Evolutionary conservation across 2,113 vertebrate species (phyloP).

Genomic region (Chamaetylas fuelleborni): DNA sequence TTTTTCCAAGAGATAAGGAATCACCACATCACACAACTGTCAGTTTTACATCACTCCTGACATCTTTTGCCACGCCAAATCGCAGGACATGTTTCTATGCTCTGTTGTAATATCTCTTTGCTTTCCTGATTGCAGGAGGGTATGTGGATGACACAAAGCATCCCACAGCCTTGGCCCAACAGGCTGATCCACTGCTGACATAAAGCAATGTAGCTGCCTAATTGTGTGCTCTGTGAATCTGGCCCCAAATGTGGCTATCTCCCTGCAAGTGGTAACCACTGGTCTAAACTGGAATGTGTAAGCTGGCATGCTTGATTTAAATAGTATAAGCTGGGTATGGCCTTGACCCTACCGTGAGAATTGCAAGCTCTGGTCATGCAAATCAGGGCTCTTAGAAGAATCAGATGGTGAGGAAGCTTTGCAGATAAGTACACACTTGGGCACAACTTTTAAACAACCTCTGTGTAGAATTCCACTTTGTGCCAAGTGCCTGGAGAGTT

Average conservation of each 20-base stretch:
- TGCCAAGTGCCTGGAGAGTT: not conserved
- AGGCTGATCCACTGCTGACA: not conserved
- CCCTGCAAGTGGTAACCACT: not conserved
- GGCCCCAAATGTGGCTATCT: not conserved
- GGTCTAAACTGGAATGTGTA: not conserved
- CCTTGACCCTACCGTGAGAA: not conserved
- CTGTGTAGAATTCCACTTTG: not conserved
- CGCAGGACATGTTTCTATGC: not conserved
- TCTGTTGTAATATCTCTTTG: not conserved
- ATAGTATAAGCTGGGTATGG: not conserved
- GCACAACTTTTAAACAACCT: not conserved
- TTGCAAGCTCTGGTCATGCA: not conserved
- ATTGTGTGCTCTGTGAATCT: not conserved
- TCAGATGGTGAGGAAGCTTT: not conserved
- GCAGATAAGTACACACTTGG: not conserved
- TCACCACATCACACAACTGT: not conserved
- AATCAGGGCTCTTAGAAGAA: not conserved
- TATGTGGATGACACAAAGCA: not conserved
- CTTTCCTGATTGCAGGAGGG: not conserved
- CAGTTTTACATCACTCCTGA: not conserved
- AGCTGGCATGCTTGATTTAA: not conserved
- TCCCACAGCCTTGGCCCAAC: not conserved
- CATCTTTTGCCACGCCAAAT: not conserved
- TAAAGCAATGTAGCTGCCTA: not conserved
- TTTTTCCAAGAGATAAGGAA: not conserved